Conservation (phyloP, 1,140 invertebrate genomes). For the Proales similis region DNA sequence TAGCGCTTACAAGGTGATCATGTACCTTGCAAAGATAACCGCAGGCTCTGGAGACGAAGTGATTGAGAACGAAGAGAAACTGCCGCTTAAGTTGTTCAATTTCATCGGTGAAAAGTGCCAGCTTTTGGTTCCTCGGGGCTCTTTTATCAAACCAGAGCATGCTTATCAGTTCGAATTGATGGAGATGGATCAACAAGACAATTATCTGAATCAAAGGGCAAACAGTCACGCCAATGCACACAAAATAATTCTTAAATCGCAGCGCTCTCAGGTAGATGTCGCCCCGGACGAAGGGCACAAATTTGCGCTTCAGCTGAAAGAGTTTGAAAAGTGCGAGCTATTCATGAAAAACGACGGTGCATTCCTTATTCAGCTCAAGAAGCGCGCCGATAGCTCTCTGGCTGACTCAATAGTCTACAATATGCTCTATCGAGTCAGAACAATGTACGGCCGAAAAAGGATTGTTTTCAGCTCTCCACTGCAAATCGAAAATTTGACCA, state of each 20-base stretch:
- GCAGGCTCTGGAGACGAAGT: constrained; percentile 6
- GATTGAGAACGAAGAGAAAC: constrained; percentile 6
- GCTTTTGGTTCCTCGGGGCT: background rate
- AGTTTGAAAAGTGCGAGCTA: constrained; percentile 20
- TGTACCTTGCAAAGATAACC: constrained; percentile 7
- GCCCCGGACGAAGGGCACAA: constrained; percentile 25
- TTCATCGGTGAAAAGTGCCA: constrained; percentile 30
- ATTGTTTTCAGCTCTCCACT: constrained; percentile 27
- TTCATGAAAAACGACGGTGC: constrained; percentile 36
- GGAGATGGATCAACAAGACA: background rate
- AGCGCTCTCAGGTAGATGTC: constrained; percentile 24
- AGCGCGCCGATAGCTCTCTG: background rate
- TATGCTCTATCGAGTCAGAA: constrained; percentile 30
- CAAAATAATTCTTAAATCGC: constrained; percentile 29
- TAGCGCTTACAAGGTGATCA: constrained; percentile 28
- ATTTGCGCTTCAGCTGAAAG: background rate
- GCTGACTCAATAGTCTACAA: constrained; percentile 2
- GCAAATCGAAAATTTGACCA: constrained; percentile 34
- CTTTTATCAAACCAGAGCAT: constrained; percentile 6
- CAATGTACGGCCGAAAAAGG: constrained; percentile 10
- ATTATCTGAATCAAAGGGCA: background rate
- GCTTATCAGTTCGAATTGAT: constrained; percentile 10
- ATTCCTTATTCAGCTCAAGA: background rate
- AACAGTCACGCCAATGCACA: background rate
- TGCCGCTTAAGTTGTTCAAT: constrained; percentile 35